Conservation (phyloP, 2,888 invertebrate species). For the Habrosyne pyritoides region DNA sequence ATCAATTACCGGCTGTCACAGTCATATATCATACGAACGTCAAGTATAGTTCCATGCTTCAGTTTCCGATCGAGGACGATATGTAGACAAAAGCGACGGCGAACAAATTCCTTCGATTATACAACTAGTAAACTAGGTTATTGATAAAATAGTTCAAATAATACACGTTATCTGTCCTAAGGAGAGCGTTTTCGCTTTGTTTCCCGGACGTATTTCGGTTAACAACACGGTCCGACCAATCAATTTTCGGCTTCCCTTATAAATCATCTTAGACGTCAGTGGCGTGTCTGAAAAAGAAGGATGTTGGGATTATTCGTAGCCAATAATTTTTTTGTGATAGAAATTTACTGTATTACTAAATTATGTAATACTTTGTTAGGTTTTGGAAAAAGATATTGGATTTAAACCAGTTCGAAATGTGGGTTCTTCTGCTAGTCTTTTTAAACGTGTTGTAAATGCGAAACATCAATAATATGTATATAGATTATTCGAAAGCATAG, state of each 20-base stretch:
- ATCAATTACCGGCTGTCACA: constrained; percentile 63
- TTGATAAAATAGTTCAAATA: constrained; percentile 25
- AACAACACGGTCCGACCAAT: constrained; percentile 57
- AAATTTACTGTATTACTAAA: not conserved
- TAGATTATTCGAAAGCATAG: too few relatives aligned
- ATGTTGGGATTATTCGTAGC: constrained; percentile 51
- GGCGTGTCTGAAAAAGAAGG: constrained; percentile 39
- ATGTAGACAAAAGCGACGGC: constrained; percentile 16
- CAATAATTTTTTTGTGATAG: constrained; percentile 36
- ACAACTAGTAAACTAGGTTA: constrained; percentile 24
- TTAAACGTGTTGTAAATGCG: too few relatives aligned
- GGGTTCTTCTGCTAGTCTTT: too few relatives aligned
- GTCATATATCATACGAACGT: constrained; percentile 40
- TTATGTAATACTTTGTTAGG: not conserved
- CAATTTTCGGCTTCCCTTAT: constrained; percentile 71
- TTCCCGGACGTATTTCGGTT: constrained; percentile 62
- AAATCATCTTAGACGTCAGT: constrained; percentile 70
- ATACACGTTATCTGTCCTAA: constrained; percentile 28
- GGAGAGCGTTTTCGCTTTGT: constrained; percentile 51
- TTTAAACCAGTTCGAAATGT: not conserved
- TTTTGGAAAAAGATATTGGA: not conserved
- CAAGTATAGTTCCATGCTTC: constrained; percentile 10
- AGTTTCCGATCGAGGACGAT: constrained; percentile 24
- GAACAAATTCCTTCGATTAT: constrained; percentile 6
- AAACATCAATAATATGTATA: too few relatives aligned